Percentiles rank a stretch among this genome's conserved stretches.
phyloP scores from a whole-genome alignment of 2,113 vertebrate genomes.

The Xiphophorus maculatus region DNA sequence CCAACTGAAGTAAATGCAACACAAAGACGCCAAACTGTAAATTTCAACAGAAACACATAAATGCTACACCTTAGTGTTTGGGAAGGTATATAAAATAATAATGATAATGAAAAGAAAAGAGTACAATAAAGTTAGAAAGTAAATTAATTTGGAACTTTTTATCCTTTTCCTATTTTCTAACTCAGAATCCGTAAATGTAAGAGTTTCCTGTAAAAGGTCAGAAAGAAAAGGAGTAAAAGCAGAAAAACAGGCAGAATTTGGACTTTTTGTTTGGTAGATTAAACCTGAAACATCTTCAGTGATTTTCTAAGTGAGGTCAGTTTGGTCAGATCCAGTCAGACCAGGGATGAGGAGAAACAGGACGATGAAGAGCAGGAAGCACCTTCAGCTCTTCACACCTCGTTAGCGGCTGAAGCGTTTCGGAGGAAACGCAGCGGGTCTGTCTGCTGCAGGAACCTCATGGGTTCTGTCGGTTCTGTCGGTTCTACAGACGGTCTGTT shows the following conservation, averaged over 20 bases:
- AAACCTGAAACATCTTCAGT: neutral
- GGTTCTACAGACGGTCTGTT: too few species aligned
- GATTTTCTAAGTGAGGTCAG: too few species aligned
- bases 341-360: too few species aligned
- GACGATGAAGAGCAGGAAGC: neutral
- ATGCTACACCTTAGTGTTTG: neutral
- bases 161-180: too few species aligned
- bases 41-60: neutral
- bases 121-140: neutral
- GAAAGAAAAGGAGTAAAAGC: neutral
- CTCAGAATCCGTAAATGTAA: too few species aligned
- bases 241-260: neutral
- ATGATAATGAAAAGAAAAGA: neutral
- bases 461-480: too few species aligned
- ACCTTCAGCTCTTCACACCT: too few species aligned
- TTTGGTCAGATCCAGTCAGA: neutral
- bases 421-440: too few species aligned
- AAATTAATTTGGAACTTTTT: neutral
- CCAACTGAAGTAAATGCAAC: too few species aligned
- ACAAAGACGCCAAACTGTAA: neutral
- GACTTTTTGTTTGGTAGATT: neutral
- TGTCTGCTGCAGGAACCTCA: too few species aligned
- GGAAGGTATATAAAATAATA: neutral
- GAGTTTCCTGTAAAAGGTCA: too few species aligned
- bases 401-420: neutral